A percentile compares a stretch with the other conserved stretches of the same genome.
These are phyloP conservation scores for Eilema sororculum DNA, from an alignment of 2,888 invertebrate genomes.

Conservation along the genomic window DNA sequence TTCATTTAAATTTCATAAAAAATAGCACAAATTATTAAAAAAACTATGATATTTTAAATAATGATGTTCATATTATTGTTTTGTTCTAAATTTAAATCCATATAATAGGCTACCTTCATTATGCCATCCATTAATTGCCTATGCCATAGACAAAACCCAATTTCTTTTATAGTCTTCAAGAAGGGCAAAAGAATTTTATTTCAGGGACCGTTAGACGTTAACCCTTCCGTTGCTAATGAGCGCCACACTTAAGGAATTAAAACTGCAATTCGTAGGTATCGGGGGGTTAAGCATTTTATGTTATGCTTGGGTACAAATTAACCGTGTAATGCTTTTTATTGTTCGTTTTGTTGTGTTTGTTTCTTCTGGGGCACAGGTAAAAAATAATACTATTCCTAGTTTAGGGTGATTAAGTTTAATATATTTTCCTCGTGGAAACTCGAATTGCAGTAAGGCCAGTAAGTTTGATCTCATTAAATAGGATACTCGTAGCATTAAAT, in stretches of 20 bases:
- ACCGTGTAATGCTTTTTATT: slow-evolving; percentile 70
- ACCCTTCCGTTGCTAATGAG: slow-evolving; percentile 81
- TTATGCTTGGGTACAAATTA: slow-evolving; percentile 66
- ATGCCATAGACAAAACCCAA: slow-evolving; percentile 46
- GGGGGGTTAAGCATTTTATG: slow-evolving; percentile 75
- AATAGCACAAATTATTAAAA: too few relatives aligned
- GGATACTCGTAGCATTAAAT: too few relatives aligned
- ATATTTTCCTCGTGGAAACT: too few relatives aligned
- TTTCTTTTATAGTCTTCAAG: slow-evolving; percentile 66
- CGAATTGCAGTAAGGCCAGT: too few relatives aligned
- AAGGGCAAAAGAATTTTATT: slow-evolving; percentile 65
- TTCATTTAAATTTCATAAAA: too few relatives aligned
- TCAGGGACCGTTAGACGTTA: slow-evolving; percentile 73
- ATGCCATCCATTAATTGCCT: slow-evolving; percentile 26
- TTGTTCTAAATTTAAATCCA: neutral
- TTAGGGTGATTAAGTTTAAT: too few relatives aligned
- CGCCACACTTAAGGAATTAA: slow-evolving; percentile 72
- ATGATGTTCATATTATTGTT: neutral
- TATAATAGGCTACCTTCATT: neutral
- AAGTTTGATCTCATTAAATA: too few relatives aligned
- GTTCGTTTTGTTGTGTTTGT: slow-evolving; percentile 30
- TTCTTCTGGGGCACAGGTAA: slow-evolving; percentile 30
- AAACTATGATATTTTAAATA: neutral
- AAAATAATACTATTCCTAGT: neutral
- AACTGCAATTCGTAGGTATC: slow-evolving; percentile 69